phyloP scores from a whole-genome alignment of 2,888 invertebrate species.

The Volucella inflata region DNA sequence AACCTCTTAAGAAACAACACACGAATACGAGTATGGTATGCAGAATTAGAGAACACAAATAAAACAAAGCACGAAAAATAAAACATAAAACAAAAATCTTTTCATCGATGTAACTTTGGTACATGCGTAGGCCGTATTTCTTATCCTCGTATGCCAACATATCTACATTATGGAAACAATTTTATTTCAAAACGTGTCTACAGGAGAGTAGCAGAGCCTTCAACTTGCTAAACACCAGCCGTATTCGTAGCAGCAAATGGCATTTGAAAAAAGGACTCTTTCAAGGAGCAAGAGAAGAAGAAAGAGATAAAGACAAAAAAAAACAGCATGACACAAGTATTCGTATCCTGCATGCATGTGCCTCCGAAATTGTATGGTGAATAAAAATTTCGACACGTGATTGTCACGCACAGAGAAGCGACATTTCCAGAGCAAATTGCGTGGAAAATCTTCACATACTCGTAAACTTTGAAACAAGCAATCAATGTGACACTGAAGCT shows the following conservation, averaged over 20 bases:
- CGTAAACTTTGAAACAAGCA: conserved; percentile 47
- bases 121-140: not conserved
- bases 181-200: conserved; percentile 44
- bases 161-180: conserved; percentile 2
- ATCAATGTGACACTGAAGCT: conserved; percentile 31
- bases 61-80: conserved; percentile 1
- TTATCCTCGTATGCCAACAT: not conserved
- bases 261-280: conserved; percentile 8
- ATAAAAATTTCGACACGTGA: conserved; percentile 44
- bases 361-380: not conserved
- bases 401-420: conserved; percentile 44
- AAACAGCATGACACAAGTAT: conserved; percentile 32
- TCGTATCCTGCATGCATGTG: conserved; percentile 26
- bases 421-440: conserved; percentile 44
- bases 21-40: not conserved
- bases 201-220: conserved; percentile 24
- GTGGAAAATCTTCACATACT: conserved; percentile 49
- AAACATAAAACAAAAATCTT: conserved; percentile 14
- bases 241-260: no score
- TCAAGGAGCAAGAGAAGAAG: not conserved
- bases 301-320: not conserved
- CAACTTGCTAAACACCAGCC: conserved; percentile 44
- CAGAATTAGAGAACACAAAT: conserved; percentile 3
- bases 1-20: not conserved
- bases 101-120: not conserved